A percentile compares a stretch with the other conserved stretches of the same genome.
phyloP scores from a whole-genome alignment of 2,113 vertebrate species.

The Formicarius rufipectus region DNA sequence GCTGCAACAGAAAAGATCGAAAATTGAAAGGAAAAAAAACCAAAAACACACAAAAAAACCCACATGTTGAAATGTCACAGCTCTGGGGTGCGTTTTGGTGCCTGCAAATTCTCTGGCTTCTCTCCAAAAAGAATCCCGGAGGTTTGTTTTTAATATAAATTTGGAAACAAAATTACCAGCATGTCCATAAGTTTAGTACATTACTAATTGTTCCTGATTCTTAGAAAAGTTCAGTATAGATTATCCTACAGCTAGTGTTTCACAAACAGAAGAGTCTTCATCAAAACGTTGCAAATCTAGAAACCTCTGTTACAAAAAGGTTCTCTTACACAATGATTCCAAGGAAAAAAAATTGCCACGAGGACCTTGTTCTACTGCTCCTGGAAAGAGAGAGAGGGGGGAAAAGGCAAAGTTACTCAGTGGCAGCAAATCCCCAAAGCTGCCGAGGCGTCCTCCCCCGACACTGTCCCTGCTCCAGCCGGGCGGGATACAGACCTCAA shows the following conservation, averaged over 20 bases:
- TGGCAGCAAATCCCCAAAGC: not conserved
- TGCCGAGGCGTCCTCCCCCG: not conserved
- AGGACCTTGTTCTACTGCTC: constrained; percentile 88
- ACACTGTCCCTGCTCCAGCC: not conserved
- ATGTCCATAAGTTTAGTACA: constrained; percentile 85
- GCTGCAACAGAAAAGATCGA: constrained; percentile 85
- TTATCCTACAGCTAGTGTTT: constrained; percentile 99
- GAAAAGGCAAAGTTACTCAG: not conserved
- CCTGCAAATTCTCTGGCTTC: constrained; percentile 71
- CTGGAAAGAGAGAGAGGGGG: constrained; percentile 64
- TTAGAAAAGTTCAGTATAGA: constrained; percentile 93
- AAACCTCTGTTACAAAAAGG: constrained; percentile 91
- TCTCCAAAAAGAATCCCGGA: constrained; percentile 69
- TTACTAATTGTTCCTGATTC: constrained; percentile 76
- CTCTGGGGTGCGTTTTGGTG: constrained; percentile 82
- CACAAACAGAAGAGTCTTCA: constrained; percentile 92
- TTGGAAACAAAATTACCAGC: constrained; percentile 81
- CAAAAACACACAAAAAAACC: constrained; percentile 5
- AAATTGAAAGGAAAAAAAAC: constrained; percentile 53
- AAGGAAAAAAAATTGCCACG: constrained; percentile 48
- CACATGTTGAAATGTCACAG: constrained; percentile 88
- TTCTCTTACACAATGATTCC: constrained; percentile 82
- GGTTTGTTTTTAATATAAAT: constrained; percentile 17
- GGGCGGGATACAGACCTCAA: not conserved
- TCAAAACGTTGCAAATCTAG: constrained; percentile 93